Conservation (phyloP, 30 jellyfish, hydroid and myxozoan genomes). For the Aurelia aurita region DNA sequence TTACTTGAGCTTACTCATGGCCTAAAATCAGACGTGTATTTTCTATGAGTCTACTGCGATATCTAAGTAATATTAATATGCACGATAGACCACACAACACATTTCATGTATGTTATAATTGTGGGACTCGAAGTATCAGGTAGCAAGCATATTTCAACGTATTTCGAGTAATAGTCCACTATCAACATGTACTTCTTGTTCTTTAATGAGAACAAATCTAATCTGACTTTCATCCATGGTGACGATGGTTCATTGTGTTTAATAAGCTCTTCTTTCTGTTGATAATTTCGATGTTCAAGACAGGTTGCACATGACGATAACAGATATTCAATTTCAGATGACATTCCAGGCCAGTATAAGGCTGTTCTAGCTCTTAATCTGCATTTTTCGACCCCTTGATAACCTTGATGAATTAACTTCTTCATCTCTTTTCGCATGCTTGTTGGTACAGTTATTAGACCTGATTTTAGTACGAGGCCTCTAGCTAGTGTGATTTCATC, state of each 20-base stretch:
- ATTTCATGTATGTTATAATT: conserved; percentile 19
- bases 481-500: conserved; percentile 42
- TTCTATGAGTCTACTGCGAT: too few species aligned
- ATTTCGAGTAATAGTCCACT: conserved; percentile 40
- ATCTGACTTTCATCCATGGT: conserved; percentile 43
- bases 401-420: conserved; percentile 40
- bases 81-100: too few species aligned
- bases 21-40: too few species aligned
- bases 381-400: conserved; percentile 59
- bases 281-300: conserved; percentile 52
- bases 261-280: conserved; percentile 43
- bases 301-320: conserved; percentile 25
- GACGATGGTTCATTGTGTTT: conserved; percentile 40
- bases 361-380: conserved; percentile 51
- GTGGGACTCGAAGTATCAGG: conserved; percentile 28
- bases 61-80: too few species aligned
- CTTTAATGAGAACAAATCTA: conserved; percentile 28
- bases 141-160: conserved; percentile 5
- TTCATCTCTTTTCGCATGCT: conserved; percentile 39
- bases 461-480: conserved; percentile 35
- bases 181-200: conserved; percentile 9
- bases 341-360: conserved; percentile 27
- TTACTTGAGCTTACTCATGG: too few species aligned
- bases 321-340: conserved; percentile 41
- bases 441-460: conserved; percentile 35